These are phyloP conservation scores for Pleuronectes platessa DNA, from an alignment of 2,113 vertebrate genomes.

Conservation along the genomic window DNA sequence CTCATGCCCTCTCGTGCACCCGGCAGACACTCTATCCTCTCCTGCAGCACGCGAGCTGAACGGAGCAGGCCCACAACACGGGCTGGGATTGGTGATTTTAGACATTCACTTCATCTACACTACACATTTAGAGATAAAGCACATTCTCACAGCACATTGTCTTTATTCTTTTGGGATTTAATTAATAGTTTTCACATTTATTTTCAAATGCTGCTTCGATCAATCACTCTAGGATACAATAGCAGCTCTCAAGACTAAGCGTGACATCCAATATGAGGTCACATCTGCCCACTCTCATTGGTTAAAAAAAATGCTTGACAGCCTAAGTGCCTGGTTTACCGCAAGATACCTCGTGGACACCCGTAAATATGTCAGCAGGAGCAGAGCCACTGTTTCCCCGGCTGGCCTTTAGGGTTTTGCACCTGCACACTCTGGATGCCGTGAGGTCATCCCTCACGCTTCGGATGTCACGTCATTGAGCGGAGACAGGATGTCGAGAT, in stretches of 20 bases:
- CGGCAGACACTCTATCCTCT: conserved; percentile 31
- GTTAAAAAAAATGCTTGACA: conserved; percentile 53
- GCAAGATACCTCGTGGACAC: conserved; percentile 43
- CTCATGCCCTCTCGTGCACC: conserved; percentile 35
- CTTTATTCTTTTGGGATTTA: background rate
- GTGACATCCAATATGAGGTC: conserved; percentile 57
- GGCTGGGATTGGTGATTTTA: conserved; percentile 19
- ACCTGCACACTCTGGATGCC: conserved; percentile 53
- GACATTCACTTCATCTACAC: conserved; percentile 49
- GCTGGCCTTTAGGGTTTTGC: conserved; percentile 60
- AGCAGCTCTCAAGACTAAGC: conserved; percentile 5
- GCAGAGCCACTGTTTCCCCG: conserved; percentile 42
- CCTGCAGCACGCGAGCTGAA: conserved; percentile 16
- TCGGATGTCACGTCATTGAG: conserved; percentile 33
- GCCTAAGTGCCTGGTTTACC: conserved; percentile 49
- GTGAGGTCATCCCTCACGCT: conserved; percentile 62
- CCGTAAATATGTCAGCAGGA: conserved; percentile 73
- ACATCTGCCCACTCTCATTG: conserved; percentile 59
- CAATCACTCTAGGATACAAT: conserved; percentile 47
- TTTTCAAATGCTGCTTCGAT: conserved; percentile 13
- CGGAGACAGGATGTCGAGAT: conserved; percentile 34
- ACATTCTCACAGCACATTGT: no score
- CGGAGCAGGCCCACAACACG: conserved; percentile 4
- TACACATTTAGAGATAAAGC: conserved; percentile 4
- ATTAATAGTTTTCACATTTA: conserved; percentile 43